Evolutionary conservation across 2,888 invertebrate genomes (phyloP), one percentile per base, ranked within the genome.

Genomic region (Phanerotoma sp.): DNA sequence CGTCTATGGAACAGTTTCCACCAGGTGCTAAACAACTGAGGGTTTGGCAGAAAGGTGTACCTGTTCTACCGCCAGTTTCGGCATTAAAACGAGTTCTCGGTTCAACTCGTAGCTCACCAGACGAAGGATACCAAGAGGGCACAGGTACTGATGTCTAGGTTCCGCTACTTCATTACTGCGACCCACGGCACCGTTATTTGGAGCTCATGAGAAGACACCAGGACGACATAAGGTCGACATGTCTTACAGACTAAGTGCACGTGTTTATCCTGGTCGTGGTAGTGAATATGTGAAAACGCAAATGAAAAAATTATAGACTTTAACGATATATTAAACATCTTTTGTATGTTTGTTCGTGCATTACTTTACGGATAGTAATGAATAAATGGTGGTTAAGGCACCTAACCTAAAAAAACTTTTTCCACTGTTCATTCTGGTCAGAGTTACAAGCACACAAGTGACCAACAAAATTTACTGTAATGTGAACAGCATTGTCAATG

Each of bases 111-210:
- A 92, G 91, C 76, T 89, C 93, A 20, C 89, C 91, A 37, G 94
- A 94, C 72, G 93, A 94, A 78, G 91, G 92, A 60, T 93, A 93
- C 77, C 93, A 93, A 78, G 93, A 93, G 80, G 93, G 93, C 70
- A 91, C 92, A 79, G 93, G 93, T 65, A 93, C 93, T 65, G 93
- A 93, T 79, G 93, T 93, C 77, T 93, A 89, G 82, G 74, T 72
- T 64, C 70, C 72, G 70, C 65, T 73, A 59, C 72, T 74, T 73
- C 74, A 73, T 71, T 73, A 74, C 70, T 69, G 69, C 66, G 69
- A 72, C 62, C 71, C 71, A 69, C 72, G 73, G 68, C 69, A 71
- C 66, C 67, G 72, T 61, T 70, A 68, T 58, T 62, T 72, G 63
- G 72, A 72, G 63, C 64, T 72, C 11, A 70, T 71, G 55, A 65